These are phyloP conservation scores for Eupithecia inturbata DNA, from an alignment of 2,888 invertebrate genomes.

Conservation along the genomic window DNA sequence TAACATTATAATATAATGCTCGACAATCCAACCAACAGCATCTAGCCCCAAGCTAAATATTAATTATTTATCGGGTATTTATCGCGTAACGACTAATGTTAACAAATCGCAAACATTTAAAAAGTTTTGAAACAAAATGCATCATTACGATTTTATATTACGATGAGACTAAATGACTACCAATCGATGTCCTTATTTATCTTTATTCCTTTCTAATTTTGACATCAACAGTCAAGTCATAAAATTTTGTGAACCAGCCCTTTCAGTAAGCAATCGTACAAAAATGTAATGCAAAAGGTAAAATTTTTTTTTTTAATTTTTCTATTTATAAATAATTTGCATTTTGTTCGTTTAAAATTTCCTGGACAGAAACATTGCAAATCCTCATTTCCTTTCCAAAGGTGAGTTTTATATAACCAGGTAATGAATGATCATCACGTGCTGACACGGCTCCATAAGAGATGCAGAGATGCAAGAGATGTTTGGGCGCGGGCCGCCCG, in stretches of 20 bases:
- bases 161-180: neutral
- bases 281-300: neutral
- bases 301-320: too few species aligned
- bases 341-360: neutral
- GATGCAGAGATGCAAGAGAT: constrained; percentile 54
- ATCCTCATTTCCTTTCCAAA: neutral
- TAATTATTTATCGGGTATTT: too few species aligned
- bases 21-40: too few species aligned
- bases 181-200: neutral
- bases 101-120: too few species aligned
- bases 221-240: neutral
- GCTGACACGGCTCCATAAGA: constrained; percentile 16
- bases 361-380: neutral
- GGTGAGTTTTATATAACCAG: neutral
- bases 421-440: neutral
- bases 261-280: neutral
- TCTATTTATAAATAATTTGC: neutral
- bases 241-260: neutral
- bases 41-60: too few species aligned
- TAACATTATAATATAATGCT: too few species aligned
- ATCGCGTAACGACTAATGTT: too few species aligned
- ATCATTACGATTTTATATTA: too few species aligned
- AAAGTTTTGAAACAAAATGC: too few species aligned
- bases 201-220: too few species aligned
- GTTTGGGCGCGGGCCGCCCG: constrained; percentile 64